phyloP scores from a whole-genome alignment of 1,140 invertebrate species.

The Tetramorium simillimum region DNA sequence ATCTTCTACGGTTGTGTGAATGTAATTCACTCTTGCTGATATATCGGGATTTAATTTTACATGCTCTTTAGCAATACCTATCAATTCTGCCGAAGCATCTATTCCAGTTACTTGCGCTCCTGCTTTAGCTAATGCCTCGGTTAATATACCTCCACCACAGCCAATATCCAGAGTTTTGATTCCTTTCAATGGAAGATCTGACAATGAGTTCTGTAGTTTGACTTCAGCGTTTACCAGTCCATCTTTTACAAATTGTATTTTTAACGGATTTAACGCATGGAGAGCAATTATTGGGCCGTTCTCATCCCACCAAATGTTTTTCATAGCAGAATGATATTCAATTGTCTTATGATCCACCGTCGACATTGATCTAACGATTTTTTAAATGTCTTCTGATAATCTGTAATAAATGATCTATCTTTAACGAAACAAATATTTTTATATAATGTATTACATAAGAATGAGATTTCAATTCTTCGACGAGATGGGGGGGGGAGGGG shows the following conservation, averaged over 20 bases:
- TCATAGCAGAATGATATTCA: slow-evolving; percentile 81
- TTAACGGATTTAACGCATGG: slow-evolving; percentile 86
- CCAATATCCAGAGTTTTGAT: too few species aligned
- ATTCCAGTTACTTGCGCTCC: slow-evolving; percentile 90
- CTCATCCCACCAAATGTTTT: slow-evolving; percentile 87
- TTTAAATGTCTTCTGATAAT: background rate
- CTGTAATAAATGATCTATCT: background rate
- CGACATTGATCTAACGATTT: background rate
- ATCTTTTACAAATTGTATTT: slow-evolving; percentile 91
- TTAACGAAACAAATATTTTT: background rate
- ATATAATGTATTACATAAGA: background rate
- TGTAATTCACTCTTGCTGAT: too few species aligned
- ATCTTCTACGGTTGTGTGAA: slow-evolving; percentile 85
- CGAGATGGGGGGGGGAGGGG: too few species aligned
- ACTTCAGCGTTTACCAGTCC: slow-evolving; percentile 86
- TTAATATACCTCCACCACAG: too few species aligned
- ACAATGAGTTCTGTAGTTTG: slow-evolving; percentile 66
- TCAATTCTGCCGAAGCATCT: slow-evolving; percentile 91
- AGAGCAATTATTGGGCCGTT: slow-evolving; percentile 82
- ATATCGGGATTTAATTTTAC: slow-evolving; percentile 68
- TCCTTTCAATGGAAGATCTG: slow-evolving; percentile 57
- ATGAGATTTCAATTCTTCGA: background rate
- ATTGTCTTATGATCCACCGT: slow-evolving; percentile 78
- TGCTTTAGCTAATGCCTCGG: too few species aligned
- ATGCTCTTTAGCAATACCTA: slow-evolving; percentile 89